Percentiles rank a stretch among this genome's conserved stretches.
Evolutionary conservation across 2,888 invertebrate genomes (phyloP).

Genomic region (Perizoma flavofasciatum): DNA sequence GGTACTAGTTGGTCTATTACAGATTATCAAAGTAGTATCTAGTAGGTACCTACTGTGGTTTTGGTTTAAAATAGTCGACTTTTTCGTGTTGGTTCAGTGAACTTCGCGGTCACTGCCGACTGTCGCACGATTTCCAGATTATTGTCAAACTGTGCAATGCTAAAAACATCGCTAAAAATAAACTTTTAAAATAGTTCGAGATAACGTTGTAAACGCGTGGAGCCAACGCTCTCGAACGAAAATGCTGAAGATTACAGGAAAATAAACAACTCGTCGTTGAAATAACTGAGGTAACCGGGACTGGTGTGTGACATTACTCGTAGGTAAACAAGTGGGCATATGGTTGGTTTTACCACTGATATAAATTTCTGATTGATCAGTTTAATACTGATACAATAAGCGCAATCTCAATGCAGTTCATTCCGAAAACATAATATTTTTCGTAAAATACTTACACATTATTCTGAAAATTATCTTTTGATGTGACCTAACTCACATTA

Average conservation of each 20-base stretch:
- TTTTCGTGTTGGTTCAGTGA: conserved; percentile 60
- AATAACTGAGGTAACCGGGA: conserved; percentile 11
- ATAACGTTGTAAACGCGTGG: conserved; percentile 20
- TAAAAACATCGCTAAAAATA: conserved; percentile 36
- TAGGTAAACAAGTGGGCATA: neutral
- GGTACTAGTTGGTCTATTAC: too few relatives aligned
- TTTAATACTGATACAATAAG: too few relatives aligned
- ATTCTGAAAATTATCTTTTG: too few relatives aligned
- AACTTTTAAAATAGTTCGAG: conserved; percentile 29
- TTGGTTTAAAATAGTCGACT: conserved; percentile 49
- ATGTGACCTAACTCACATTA: too few relatives aligned
- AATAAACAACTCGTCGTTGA: conserved; percentile 7
- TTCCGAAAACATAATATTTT: too few relatives aligned
- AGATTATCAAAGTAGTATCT: too few relatives aligned
- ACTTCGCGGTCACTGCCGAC: conserved; percentile 59
- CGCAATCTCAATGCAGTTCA: too few relatives aligned
- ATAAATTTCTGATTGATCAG: neutral
- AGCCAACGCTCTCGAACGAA: conserved; percentile 7
- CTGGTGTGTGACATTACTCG: neutral
- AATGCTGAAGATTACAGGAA: conserved; percentile 16
- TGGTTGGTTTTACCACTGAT: neutral
- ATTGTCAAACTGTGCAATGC: conserved; percentile 42
- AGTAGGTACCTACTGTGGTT: conserved; percentile 29
- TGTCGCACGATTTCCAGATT: conserved; percentile 48
- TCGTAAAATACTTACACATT: too few relatives aligned